Conservation (phyloP, 2,888 invertebrate genomes). For the Neoascia interrupta region DNA sequence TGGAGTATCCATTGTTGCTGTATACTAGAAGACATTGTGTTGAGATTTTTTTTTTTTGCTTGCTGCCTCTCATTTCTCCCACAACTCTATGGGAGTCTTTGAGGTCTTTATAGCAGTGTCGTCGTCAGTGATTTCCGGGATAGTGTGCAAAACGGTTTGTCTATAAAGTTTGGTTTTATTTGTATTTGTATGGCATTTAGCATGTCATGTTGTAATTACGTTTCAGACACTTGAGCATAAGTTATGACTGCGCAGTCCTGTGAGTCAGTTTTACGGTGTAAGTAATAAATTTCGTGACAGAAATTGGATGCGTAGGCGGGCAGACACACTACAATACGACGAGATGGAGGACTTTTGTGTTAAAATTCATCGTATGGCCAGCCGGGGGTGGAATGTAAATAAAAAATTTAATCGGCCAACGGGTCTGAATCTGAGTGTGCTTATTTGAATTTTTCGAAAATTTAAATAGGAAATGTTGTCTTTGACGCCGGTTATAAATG, state of each 20-base stretch:
- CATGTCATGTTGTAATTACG: conserved; percentile 66
- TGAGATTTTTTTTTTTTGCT: background rate
- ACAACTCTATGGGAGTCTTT: too few species aligned
- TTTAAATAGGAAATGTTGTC: too few species aligned
- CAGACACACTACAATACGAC: conserved; percentile 8
- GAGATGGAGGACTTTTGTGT: conserved; percentile 24
- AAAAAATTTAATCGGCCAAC: too few species aligned
- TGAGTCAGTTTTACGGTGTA: conserved; percentile 38
- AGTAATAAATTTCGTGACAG: conserved; percentile 55
- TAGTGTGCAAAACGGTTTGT: conserved; percentile 48
- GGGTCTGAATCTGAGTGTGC: too few species aligned
- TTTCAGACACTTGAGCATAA: conserved; percentile 65
- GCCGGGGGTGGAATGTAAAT: too few species aligned
- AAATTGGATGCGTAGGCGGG: conserved; percentile 56
- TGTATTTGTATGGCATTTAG: conserved; percentile 60
- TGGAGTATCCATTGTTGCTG: conserved; percentile 8
- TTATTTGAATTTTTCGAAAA: too few species aligned
- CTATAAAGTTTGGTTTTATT: conserved; percentile 24
- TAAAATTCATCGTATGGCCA: too few species aligned
- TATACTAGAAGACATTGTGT: conserved; percentile 14
- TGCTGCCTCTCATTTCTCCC: too few species aligned
- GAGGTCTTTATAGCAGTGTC: conserved; percentile 65
- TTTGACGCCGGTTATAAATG: too few species aligned
- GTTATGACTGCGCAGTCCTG: conserved; percentile 42
- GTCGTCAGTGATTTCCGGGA: conserved; percentile 65